Percentiles rank a stretch among this genome's conserved stretches.
Conservation (phyloP, 2,797 vertebrate species). For the Dipus sagitta region DNA sequence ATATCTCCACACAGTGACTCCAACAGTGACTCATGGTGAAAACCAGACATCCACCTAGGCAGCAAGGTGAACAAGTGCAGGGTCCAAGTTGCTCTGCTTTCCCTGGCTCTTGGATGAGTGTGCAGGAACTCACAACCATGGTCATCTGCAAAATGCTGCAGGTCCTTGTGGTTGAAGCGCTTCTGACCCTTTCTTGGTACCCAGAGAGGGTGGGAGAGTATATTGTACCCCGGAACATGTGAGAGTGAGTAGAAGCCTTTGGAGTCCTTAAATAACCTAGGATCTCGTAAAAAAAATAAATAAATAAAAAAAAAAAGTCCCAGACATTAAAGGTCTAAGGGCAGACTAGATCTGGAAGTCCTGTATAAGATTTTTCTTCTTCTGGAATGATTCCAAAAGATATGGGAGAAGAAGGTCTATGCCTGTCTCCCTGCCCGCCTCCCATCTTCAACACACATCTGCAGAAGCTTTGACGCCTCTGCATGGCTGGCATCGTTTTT, state of each 20-base stretch:
- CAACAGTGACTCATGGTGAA: neutral
- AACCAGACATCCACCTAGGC: neutral
- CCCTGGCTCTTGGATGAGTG: neutral
- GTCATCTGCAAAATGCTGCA: no score
- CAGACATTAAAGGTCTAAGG: no score
- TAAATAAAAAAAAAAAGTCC: neutral
- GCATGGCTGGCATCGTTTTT: fast-evolving
- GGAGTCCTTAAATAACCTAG: neutral
- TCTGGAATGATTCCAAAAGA: neutral
- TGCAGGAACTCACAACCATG: neutral
- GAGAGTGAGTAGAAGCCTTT: neutral
- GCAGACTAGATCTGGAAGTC: neutral
- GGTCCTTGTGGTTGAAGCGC: neutral
- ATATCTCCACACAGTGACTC: no score
- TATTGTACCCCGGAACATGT: neutral
- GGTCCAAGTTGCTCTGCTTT: neutral
- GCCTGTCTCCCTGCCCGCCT: no score
- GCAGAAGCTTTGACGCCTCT: neutral
- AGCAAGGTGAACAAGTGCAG: no score
- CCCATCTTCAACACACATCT: neutral
- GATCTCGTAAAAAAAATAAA: neutral
- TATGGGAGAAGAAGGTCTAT: neutral
- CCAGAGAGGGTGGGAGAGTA: neutral
- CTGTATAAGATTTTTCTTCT: neutral
- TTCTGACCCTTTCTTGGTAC: neutral